A percentile compares a stretch with the other conserved stretches of the same genome.
These are phyloP conservation scores for Rhyacichthys aspro DNA, from an alignment of 2,797 vertebrate genomes.

Conservation along the genomic window DNA sequence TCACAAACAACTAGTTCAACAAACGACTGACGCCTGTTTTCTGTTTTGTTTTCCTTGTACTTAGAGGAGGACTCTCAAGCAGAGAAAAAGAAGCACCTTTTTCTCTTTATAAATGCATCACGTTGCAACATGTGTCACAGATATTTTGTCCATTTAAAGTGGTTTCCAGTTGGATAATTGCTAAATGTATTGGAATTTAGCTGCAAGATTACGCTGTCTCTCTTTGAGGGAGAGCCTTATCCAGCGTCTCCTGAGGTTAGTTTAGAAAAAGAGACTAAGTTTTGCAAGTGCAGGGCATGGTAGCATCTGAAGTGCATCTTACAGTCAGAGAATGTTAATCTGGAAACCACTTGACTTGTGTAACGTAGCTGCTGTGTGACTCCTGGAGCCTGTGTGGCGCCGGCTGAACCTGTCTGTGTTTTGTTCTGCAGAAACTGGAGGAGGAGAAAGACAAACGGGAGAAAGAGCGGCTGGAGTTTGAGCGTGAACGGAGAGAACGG, in stretches of 20 bases:
- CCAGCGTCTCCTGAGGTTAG: conserved; percentile 24
- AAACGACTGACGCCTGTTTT: conserved; percentile 86
- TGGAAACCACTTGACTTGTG: conserved; percentile 81
- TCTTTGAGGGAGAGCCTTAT: conserved; percentile 46
- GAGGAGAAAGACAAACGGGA: conserved; percentile 96
- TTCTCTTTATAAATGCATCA: conserved; percentile 67
- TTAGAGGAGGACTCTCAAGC: conserved; percentile 74
- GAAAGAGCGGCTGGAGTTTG: conserved; percentile 69
- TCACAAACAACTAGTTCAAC: conserved; percentile 94
- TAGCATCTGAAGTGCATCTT: conserved; percentile 22
- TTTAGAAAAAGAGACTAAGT: conserved; percentile 32
- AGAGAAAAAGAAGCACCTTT: conserved; percentile 81
- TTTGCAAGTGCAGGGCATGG: conserved; percentile 52
- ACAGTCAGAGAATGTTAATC: conserved; percentile 23
- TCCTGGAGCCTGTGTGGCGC: conserved; percentile 15
- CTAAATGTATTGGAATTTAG: conserved; percentile 34
- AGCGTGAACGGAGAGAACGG: conserved; percentile 44
- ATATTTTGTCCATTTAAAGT: conserved; percentile 64
- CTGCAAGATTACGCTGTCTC: conserved; percentile 37
- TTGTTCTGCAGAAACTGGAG: conserved; percentile 98
- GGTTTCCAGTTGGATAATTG: conserved; percentile 75
- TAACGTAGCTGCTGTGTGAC: conserved; percentile 41
- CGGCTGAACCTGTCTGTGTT: conserved; percentile 73
- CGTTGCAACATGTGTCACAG: conserved; percentile 60
- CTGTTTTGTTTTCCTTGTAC: conserved; percentile 83